Conservation (phyloP, 2,888 invertebrate genomes). For the Plemyria rubiginata region DNA sequence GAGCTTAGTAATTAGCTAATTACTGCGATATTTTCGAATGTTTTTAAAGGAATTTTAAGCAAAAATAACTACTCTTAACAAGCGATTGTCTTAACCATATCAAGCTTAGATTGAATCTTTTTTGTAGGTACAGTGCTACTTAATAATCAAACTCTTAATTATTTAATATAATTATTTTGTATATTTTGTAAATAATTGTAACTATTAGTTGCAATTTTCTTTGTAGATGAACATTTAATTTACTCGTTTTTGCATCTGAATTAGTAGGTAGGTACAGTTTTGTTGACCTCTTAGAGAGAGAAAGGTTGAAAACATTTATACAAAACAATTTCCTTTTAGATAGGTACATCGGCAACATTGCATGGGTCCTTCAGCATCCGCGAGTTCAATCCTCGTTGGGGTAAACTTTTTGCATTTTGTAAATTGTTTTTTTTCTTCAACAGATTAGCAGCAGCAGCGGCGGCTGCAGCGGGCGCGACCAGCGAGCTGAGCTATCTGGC, state of each 20-base stretch:
- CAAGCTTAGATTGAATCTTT: slow-evolving; percentile 8
- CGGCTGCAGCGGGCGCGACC: slow-evolving; percentile 72
- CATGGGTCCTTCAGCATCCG: neutral
- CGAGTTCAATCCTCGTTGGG: slow-evolving; percentile 5
- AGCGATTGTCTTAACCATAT: slow-evolving; percentile 17
- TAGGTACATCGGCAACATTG: too few species aligned
- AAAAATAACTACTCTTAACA: slow-evolving; percentile 16
- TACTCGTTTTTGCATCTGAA: too few species aligned
- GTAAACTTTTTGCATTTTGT: slow-evolving; percentile 1
- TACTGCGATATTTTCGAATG: slow-evolving; percentile 32
- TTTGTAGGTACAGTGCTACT: neutral
- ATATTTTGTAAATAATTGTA: too few species aligned
- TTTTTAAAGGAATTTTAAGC: slow-evolving; percentile 22
- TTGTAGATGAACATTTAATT: too few species aligned
- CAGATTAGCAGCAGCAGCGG: slow-evolving; percentile 79
- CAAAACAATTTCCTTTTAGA: too few species aligned
- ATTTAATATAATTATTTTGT: slow-evolving; percentile 5
- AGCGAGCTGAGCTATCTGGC: slow-evolving; percentile 82
- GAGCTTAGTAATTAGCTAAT: slow-evolving; percentile 40
- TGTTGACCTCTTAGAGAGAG: too few species aligned
- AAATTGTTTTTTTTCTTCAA: slow-evolving; percentile 19
- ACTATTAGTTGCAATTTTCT: too few species aligned
- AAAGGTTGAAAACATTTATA: too few species aligned
- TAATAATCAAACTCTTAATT: slow-evolving; percentile 2
- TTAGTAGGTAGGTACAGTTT: too few species aligned